Evolutionary conservation across 2,888 invertebrate species (phyloP).

Genomic region (Aromia moschata): DNA sequence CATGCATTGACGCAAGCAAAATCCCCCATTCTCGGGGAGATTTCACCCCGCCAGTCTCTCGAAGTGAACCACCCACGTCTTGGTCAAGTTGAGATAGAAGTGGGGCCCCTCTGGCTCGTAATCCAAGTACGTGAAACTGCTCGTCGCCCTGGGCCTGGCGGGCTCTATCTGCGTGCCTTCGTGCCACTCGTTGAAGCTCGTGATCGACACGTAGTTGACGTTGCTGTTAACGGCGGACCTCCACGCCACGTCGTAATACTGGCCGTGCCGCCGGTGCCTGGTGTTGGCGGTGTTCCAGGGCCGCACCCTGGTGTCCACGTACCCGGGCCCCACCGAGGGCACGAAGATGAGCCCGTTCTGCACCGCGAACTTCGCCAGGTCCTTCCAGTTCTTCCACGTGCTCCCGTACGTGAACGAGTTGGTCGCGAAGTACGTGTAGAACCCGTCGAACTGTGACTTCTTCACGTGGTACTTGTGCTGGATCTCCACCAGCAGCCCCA

Average conservation of each 20-base stretch:
- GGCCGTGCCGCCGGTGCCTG: constrained; percentile 66
- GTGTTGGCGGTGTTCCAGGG: constrained; percentile 69
- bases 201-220: constrained; percentile 70
- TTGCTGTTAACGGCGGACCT: constrained; percentile 68
- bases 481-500: constrained; percentile 68
- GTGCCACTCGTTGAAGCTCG: constrained; percentile 80
- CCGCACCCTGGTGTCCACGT: constrained; percentile 70
- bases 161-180: constrained; percentile 81
- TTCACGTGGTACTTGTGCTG: constrained; percentile 66
- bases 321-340: constrained; percentile 77
- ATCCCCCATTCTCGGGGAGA: not conserved
- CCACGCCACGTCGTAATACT: constrained; percentile 73
- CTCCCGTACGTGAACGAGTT: constrained; percentile 71
- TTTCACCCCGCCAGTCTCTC: constrained; percentile 27
- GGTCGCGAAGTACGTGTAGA: constrained; percentile 72
- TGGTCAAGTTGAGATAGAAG: constrained; percentile 72
- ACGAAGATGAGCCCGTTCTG: constrained; percentile 71
- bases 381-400: constrained; percentile 66
- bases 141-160: constrained; percentile 63
- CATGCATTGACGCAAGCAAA: too few species aligned
- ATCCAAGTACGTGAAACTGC: constrained; percentile 65
- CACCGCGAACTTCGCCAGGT: constrained; percentile 65
- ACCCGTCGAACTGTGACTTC: constrained; percentile 66
- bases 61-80: constrained; percentile 69
- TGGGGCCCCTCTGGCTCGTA: constrained; percentile 70